Evolutionary conservation across 2,797 vertebrate genomes (phyloP), one percentile per base, ranked within the genome.

Genomic region (Syngnathus acus): DNA sequence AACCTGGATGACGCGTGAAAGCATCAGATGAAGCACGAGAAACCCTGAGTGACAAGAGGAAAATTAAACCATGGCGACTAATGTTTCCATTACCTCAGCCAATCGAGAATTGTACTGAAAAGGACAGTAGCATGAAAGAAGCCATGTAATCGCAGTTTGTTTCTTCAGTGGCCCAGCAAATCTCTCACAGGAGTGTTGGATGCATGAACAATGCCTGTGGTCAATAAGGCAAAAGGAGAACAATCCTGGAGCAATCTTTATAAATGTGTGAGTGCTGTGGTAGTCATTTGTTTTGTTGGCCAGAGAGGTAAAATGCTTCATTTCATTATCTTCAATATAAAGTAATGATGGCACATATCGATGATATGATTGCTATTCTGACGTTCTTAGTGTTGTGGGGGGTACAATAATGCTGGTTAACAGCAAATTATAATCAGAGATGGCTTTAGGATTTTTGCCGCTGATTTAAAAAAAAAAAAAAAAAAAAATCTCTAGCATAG

Each of bases 91-190:
- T 76, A 69, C 68, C 38, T 65, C 69, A 74, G 59, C 67, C 72
- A 69, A 78, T 83, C 70, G 68, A 68, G 73, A 9, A 53, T 64
- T 61, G 65, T 68, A 68, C 45, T 64, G 43, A 79, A 69, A 47
- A 74, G 70, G 72, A 57, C 73, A 2, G 10, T 55, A 67, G 69
- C 65, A 65, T 75, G 73, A 75, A 74, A 80, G 65, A 73, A 75
- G 70, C 72, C 59, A 37, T 71, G 68, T 83, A 83, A 87, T 87
- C 78, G 75, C 66, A 72, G 72, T 68, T 77, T 70, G 73, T 75
- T 79, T 70, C 72, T 68, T 65, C 62, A 55, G 45, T 26, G 14
- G 71, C 26, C 45, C 65, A 42, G 74, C 76, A 78, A 74, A 76
- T 73, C 62, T 77, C 63, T 45, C 79, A 70, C 66, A 63, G 70